Evolutionary conservation across 2,888 invertebrate species (phyloP).

Genomic region (Fabriciana adippe): DNA sequence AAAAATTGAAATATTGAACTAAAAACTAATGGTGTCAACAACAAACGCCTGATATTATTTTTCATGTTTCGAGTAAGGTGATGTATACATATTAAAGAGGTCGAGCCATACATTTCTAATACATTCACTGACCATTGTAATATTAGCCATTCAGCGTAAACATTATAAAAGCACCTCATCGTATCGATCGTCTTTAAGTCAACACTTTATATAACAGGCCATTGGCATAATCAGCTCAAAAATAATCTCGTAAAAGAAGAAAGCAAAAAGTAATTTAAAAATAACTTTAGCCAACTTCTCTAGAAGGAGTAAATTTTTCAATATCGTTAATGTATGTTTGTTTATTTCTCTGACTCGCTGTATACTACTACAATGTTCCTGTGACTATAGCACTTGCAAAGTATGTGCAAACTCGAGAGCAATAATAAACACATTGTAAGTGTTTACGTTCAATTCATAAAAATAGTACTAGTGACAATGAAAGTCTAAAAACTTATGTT

Average conservation of each 20-base stretch:
- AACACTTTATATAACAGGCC: slow-evolving; percentile 32
- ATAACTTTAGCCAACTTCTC: not conserved
- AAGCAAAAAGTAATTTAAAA: slow-evolving; percentile 2
- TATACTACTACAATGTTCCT: too few relatives aligned
- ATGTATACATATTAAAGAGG: slow-evolving; percentile 33
- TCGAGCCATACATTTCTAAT: slow-evolving; percentile 32
- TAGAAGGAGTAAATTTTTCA: too few relatives aligned
- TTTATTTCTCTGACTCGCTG: too few relatives aligned
- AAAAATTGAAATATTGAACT: not conserved
- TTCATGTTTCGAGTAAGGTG: slow-evolving; percentile 15
- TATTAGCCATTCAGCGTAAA: slow-evolving; percentile 39
- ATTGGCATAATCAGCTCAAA: slow-evolving; percentile 13
- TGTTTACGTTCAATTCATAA: too few relatives aligned
- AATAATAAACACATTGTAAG: too few relatives aligned
- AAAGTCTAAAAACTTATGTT: too few relatives aligned
- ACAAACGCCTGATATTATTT: slow-evolving; percentile 21
- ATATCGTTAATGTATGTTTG: too few relatives aligned
- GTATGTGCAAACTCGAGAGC: too few relatives aligned
- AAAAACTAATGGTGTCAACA: not conserved
- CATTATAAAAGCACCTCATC: slow-evolving; percentile 37
- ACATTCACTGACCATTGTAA: slow-evolving; percentile 32
- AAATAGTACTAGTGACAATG: too few relatives aligned
- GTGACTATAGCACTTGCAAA: too few relatives aligned
- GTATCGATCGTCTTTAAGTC: slow-evolving; percentile 28
- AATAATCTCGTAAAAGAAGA: slow-evolving; percentile 1